These are phyloP conservation scores for Tribolium freemani DNA, from an alignment of 2,888 invertebrate genomes.

Conservation along the genomic window DNA sequence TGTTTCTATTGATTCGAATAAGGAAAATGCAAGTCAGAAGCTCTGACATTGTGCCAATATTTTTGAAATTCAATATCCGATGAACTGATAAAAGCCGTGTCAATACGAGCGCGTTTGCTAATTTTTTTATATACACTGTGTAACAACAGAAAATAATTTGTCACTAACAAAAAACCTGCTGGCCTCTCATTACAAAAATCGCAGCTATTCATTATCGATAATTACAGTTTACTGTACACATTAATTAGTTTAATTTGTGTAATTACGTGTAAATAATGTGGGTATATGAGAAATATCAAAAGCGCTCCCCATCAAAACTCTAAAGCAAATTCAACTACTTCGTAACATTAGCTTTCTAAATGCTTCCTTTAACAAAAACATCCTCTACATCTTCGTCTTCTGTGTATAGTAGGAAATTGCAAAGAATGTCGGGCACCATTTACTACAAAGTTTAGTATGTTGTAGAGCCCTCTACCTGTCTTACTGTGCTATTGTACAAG, in stretches of 20 bases:
- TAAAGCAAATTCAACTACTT: background rate
- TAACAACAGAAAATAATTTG: background rate
- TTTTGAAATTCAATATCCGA: constrained; percentile 33
- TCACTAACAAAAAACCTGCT: background rate
- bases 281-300: background rate
- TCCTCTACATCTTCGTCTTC: background rate
- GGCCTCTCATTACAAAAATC: background rate
- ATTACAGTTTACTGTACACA: background rate
- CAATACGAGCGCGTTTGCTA: constrained; percentile 13
- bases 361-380: background rate
- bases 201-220: background rate
- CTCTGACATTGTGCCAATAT: constrained; percentile 14
- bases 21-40: constrained; percentile 29
- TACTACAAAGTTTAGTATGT: constrained; percentile 14
- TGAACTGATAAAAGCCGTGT: constrained; percentile 12
- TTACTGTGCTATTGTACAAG: background rate
- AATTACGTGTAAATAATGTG: background rate
- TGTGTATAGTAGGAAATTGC: constrained; percentile 7
- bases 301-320: background rate
- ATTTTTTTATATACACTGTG: constrained; percentile 7
- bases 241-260: background rate
- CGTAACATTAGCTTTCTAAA: background rate
- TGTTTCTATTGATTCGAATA: background rate
- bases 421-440: constrained; percentile 15
- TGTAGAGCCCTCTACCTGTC: background rate